Percentiles rank a stretch among this genome's conserved stretches.
Evolutionary conservation across 2,113 vertebrate genomes (phyloP).

Genomic region (Corapipo altera): DNA sequence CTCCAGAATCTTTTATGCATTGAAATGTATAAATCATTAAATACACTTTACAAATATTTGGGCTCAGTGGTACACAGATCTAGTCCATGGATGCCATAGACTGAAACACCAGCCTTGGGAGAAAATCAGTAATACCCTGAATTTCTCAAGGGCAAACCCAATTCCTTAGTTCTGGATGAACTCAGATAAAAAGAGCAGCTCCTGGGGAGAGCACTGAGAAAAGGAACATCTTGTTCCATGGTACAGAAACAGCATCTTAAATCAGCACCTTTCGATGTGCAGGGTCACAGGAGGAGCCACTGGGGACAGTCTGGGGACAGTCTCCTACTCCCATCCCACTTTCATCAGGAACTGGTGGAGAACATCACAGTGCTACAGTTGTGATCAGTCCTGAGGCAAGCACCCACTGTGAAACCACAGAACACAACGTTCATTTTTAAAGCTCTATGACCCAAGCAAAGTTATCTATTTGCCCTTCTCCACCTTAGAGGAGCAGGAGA

Average conservation of each 20-base stretch:
- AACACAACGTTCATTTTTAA: neutral
- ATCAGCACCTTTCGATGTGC: neutral
- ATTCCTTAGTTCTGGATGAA: neutral
- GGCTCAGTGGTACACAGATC: no score
- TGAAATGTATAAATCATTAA: neutral
- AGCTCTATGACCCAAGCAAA: accelerated
- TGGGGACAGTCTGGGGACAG: neutral
- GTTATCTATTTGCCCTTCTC: accelerated
- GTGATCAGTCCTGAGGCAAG: accelerated
- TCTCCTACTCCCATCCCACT: accelerated
- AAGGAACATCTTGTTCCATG: neutral
- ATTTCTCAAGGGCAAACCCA: neutral
- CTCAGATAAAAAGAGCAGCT: accelerated
- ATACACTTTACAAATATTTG: no score
- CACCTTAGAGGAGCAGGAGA: accelerated
- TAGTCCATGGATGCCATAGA: accelerated
- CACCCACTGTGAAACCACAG: neutral
- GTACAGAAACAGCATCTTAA: accelerated
- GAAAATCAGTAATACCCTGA: neutral
- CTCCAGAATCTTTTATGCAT: neutral
- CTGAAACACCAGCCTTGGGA: neutral
- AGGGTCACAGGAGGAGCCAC: neutral
- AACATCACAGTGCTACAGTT: accelerated
- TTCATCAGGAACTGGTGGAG: no score
- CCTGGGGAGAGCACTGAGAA: neutral